These are phyloP conservation scores for Sorex fumeus DNA, from an alignment of 2,113 vertebrate genomes.

Conservation along the genomic window DNA sequence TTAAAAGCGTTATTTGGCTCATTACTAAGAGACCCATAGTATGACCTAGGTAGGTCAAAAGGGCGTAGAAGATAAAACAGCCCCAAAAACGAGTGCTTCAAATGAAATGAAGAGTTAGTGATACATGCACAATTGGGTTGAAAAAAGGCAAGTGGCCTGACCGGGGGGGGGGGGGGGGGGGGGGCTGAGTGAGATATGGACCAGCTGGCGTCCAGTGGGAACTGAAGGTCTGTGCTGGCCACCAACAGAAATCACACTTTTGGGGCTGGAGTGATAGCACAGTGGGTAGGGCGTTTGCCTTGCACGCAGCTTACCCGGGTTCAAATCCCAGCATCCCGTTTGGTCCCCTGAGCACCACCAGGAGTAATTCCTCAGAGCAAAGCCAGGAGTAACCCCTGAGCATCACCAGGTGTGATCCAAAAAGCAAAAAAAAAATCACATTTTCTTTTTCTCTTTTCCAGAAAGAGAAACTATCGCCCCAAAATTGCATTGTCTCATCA, in stretches of 20 bases:
- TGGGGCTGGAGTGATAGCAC: too few relatives aligned
- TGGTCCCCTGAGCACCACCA: too few relatives aligned
- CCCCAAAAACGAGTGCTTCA: not conserved
- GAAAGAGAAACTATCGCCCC: not conserved
- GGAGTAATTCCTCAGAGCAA: too few relatives aligned
- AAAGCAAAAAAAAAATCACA: too few relatives aligned
- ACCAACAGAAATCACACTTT: constrained; percentile 4
- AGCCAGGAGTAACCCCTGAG: too few relatives aligned
- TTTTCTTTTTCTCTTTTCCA: not conserved
- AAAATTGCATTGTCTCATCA: not conserved
- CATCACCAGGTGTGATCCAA: too few relatives aligned
- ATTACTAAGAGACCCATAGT: constrained; percentile 57
- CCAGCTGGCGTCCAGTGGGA: not conserved
- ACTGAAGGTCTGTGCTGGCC: not conserved
- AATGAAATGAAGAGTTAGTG: not conserved
- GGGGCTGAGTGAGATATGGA: not conserved
- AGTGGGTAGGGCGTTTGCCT: too few relatives aligned
- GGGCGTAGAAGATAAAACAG: not conserved
- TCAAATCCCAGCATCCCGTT: too few relatives aligned
- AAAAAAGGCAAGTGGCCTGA: not conserved
- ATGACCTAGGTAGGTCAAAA: constrained; percentile 36
- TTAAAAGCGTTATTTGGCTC: constrained; percentile 9
- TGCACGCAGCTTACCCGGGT: too few relatives aligned
- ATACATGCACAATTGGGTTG: not conserved
- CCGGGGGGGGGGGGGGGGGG: not conserved